phyloP scores from a whole-genome alignment of 2,113 vertebrate species.

The Etheostoma spectabile region DNA sequence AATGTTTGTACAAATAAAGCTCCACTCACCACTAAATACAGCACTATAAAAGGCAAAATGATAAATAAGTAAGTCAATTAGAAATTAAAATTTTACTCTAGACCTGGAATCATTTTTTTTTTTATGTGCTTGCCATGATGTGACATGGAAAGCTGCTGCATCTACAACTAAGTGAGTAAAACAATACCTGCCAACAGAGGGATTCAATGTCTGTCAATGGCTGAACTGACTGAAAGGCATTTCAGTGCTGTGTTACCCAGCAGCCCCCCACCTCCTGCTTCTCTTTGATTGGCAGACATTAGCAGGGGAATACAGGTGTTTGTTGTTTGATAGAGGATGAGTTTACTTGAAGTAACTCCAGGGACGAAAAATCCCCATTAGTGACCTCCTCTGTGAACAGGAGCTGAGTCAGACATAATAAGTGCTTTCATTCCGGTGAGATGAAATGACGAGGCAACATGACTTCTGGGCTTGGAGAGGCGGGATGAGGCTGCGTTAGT shows the following conservation, averaged over 20 bases:
- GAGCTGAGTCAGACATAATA: conserved; percentile 76
- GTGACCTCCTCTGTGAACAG: conserved; percentile 63
- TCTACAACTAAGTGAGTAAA: conserved; percentile 19
- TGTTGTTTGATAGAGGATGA: conserved; percentile 66
- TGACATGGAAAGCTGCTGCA: conserved; percentile 7
- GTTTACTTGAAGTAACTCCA: conserved; percentile 65
- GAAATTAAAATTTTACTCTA: neutral
- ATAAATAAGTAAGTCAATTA: neutral
- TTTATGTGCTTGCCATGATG: neutral
- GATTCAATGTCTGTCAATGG: conserved; percentile 36
- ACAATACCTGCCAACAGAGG: conserved; percentile 41
- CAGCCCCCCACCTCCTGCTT: conserved; percentile 46
- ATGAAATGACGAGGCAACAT: conserved; percentile 70
- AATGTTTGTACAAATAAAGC: conserved; percentile 14
- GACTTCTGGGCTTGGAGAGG: conserved; percentile 59
- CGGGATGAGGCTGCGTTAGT: conserved; percentile 54
- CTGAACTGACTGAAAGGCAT: conserved; percentile 62
- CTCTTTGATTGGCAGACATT: conserved; percentile 50
- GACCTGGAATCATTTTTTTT: conserved; percentile 14
- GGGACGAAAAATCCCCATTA: conserved; percentile 73
- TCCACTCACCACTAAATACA: neutral
- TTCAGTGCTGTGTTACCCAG: conserved; percentile 52
- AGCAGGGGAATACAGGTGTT: conserved; percentile 69
- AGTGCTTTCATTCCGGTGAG: conserved; percentile 73
- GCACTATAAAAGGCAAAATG: neutral